Conservation (phyloP, 2,888 invertebrate species). For the Tanaodytes sp. region DNA sequence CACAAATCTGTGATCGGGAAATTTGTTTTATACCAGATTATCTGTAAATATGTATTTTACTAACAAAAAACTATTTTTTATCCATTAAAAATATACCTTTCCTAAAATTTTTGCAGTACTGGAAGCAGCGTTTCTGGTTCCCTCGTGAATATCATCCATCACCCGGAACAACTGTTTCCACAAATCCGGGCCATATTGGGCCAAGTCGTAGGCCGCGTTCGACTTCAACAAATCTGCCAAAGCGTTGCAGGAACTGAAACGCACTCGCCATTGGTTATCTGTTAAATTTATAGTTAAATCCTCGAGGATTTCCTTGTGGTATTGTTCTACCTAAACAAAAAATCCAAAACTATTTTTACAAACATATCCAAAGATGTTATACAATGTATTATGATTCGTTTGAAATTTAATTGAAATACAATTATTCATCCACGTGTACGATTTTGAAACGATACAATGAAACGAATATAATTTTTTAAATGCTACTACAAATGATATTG, state of each 20-base stretch:
- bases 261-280: slow-evolving; percentile 88
- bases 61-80: neutral
- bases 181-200: slow-evolving; percentile 74
- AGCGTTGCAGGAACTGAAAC: slow-evolving; percentile 93
- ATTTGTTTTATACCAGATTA: too few relatives aligned
- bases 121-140: slow-evolving; percentile 83
- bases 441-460: too few relatives aligned
- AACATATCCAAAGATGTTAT: too few relatives aligned
- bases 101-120: slow-evolving; percentile 82
- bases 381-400: too few relatives aligned
- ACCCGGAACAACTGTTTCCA: slow-evolving; percentile 91
- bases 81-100: slow-evolving; percentile 75
- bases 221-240: slow-evolving; percentile 83
- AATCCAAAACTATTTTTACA: too few relatives aligned
- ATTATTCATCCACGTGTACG: too few relatives aligned
- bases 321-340: too few relatives aligned
- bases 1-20: too few relatives aligned
- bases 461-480: too few relatives aligned
- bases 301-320: slow-evolving; percentile 84
- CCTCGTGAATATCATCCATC: slow-evolving; percentile 95
- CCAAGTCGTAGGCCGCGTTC: slow-evolving; percentile 70
- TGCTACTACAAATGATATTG: too few relatives aligned
- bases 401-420: too few relatives aligned
- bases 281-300: slow-evolving; percentile 89
- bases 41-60: too few relatives aligned